Base-by-base conservation (phyloP, 2,113 vertebrate species). In the Orientallactaga bullata region DNA sequence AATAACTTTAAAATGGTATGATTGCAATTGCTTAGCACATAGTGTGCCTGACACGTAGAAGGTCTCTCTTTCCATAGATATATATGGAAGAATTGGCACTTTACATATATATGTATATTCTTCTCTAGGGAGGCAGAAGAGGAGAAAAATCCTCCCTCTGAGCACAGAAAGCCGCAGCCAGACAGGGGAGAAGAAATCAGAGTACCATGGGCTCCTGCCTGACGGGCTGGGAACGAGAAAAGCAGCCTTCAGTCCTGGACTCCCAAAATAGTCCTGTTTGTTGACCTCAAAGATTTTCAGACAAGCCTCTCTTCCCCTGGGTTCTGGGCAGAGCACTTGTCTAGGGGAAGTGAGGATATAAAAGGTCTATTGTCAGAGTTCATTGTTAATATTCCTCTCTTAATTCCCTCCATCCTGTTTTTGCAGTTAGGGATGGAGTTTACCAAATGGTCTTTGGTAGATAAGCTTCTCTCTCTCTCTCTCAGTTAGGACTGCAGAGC, bases 241-340 rank as follows among this genome's bases (percentile, higher is more conserved):
- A 88, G 69, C 11, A 78, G 83, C 3, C 10, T 88, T 39, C 37
- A n/a, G 80, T 90, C 82, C 61, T 88, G 83, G 63, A 82, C 74
- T 94, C 89, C 89, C 86, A 63, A 94, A 85, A 89, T 73, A 74
- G 92, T 93, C 47, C 42, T 92, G 15, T 60, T 47, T 85, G 82
- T 85, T 90, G 78, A 92, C 79, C 73, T 96, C 93, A 95, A 90
- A 85, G 78, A 77, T 69, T 95, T 96, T 78, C 85, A 92, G 79
- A 88, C 39, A 96, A 95, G 94, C 47, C 68, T 94, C 28, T 80
- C 73, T 30, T 95, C 78, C 89, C 86, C 21, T 88, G 94, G 90
- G 73, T 68, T 92, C 80, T 69, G 32, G 55, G 61, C 63, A 92
- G 78, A 92, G 73, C 58, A 61, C 47, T 90, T 84, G 58, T 90